Conservation (phyloP, 1,140 invertebrate genomes). For the Macrosteles quadrilineatus region DNA sequence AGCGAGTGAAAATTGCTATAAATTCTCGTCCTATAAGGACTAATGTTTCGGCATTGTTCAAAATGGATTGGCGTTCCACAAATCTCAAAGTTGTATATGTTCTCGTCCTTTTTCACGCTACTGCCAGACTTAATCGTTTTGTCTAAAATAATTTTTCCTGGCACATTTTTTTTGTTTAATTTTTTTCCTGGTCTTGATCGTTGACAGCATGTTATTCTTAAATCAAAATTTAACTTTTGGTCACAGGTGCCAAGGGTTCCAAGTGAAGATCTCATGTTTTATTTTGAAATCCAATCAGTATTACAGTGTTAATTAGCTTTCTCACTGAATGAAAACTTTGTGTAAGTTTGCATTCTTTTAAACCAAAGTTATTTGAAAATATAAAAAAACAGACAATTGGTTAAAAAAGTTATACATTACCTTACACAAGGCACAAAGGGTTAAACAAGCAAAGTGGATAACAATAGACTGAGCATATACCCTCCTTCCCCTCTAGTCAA, state of each 20-base stretch:
- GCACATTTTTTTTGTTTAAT: not conserved
- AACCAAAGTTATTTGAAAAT: no score
- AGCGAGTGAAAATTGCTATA: not conserved
- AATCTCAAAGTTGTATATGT: not conserved
- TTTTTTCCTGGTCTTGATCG: not conserved
- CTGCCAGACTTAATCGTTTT: not conserved
- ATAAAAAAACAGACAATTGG: no score
- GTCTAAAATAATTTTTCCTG: not conserved
- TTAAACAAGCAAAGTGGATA: not conserved
- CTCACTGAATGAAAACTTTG: not conserved
- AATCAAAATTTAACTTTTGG: not conserved
- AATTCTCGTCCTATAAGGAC: not conserved
- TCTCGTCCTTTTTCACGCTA: not conserved
- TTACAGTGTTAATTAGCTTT: not conserved
- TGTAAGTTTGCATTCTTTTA: no score
- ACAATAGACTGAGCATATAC: not conserved
- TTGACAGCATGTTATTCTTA: not conserved
- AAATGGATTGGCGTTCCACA: not conserved
- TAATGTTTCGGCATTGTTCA: not conserved
- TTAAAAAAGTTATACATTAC: not conserved
- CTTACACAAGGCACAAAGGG: not conserved
- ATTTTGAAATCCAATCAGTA: not conserved
- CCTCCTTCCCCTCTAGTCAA: not conserved
- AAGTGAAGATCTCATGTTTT: not conserved
- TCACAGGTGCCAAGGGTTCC: not conserved